Conservation (phyloP, 2,113 vertebrate species). For the Danio rerio region DNA sequence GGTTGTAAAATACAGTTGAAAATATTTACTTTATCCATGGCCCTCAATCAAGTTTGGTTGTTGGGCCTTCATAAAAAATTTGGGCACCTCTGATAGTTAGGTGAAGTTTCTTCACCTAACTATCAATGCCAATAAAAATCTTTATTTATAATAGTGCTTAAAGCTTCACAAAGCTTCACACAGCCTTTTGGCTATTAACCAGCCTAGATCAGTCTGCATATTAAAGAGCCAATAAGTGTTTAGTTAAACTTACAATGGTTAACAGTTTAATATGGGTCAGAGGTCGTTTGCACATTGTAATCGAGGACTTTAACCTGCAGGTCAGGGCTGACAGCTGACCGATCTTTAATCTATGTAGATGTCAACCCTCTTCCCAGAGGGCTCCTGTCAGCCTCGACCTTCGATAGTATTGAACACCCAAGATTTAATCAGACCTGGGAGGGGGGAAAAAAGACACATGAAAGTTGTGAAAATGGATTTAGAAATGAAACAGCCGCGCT, state of each 20-base stretch:
- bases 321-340: conserved; percentile 16
- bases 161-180: no score
- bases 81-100: no score
- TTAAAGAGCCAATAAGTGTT: neutral
- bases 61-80: no score
- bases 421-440: conserved; percentile 23
- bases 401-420: neutral
- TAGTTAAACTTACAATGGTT: neutral
- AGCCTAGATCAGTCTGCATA: no score
- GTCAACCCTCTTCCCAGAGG: neutral
- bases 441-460: neutral
- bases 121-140: no score
- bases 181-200: no score
- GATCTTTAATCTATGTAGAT: conserved; percentile 31
- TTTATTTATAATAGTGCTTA: no score
- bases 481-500: conserved; percentile 3
- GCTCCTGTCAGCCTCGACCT: neutral
- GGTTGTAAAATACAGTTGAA: no score
- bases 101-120: no score
- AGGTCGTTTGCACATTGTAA: conserved; percentile 19
- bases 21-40: no score
- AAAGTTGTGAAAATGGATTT: conserved; percentile 16
- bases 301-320: conserved; percentile 3
- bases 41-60: no score
- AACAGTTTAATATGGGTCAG: neutral